Percentiles rank a stretch among this genome's conserved stretches.
These are phyloP conservation scores for Anthoscopus minutus DNA, from an alignment of 2,113 vertebrate genomes.

Conservation along the genomic window DNA sequence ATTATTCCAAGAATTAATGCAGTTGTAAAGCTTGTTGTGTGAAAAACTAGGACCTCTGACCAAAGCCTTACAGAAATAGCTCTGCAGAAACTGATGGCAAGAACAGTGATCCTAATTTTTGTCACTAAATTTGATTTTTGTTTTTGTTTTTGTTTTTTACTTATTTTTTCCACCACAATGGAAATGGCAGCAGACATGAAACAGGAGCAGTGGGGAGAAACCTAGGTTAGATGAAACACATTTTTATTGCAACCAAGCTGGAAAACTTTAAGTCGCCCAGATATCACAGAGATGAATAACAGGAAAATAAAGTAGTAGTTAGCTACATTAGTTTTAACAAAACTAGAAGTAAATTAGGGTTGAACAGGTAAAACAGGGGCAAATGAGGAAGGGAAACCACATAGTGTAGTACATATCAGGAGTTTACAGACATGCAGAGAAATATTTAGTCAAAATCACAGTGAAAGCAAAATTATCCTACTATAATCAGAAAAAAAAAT, in stretches of 20 bases:
- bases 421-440: background rate
- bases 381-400: background rate
- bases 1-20: background rate
- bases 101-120: background rate
- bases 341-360: background rate
- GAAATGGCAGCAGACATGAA: background rate
- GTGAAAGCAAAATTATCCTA: background rate
- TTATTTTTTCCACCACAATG: background rate
- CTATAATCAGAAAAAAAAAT: background rate
- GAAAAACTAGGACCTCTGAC: background rate
- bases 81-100: background rate
- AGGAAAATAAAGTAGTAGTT: background rate
- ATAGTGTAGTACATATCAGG: fast-evolving
- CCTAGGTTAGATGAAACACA: background rate
- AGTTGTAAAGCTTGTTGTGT: background rate
- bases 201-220: background rate
- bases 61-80: background rate
- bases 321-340: background rate
- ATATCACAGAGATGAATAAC: background rate
- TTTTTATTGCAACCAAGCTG: background rate
- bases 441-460: background rate
- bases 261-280: background rate
- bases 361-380: background rate
- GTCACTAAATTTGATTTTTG: background rate
- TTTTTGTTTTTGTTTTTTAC: background rate